A percentile compares a stretch with the other conserved stretches of the same genome.
Evolutionary conservation across 1,140 invertebrate genomes (phyloP).

Genomic region (Medauroidea extradentata): DNA sequence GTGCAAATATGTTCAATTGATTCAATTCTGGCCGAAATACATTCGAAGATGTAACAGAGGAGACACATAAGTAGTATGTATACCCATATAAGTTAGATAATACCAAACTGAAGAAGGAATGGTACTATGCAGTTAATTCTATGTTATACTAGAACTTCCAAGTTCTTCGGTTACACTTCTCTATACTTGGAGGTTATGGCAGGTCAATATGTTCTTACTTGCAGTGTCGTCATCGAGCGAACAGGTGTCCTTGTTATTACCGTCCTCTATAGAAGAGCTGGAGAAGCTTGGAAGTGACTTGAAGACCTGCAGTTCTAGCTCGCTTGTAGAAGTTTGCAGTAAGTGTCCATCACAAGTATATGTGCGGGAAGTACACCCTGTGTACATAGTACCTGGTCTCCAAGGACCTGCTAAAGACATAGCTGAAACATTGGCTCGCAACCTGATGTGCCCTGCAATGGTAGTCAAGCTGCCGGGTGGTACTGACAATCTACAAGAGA

Average conservation of each 20-base stretch:
- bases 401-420: background rate
- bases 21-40: too few species aligned
- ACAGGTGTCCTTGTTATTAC: background rate
- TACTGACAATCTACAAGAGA: background rate
- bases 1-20: too few species aligned
- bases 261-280: conserved; percentile 2
- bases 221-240: too few species aligned
- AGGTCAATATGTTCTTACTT: too few species aligned
- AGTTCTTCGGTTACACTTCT: too few species aligned
- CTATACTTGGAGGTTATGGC: too few species aligned
- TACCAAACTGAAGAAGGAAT: too few species aligned
- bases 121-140: too few species aligned
- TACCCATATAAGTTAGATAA: too few species aligned
- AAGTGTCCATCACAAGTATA: conserved; percentile 25
- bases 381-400: conserved; percentile 40
- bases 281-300: background rate
- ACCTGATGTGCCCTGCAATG: background rate
- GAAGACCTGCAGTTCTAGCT: background rate
- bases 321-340: background rate
- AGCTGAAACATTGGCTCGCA: background rate
- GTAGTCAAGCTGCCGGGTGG: background rate
- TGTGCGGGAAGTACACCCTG: conserved; percentile 34
- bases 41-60: too few species aligned
- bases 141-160: too few species aligned
- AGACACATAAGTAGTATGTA: too few species aligned